These are phyloP conservation scores for Taeniopygia guttata DNA, from an alignment of 2,797 vertebrate genomes.

Conservation along the genomic window DNA sequence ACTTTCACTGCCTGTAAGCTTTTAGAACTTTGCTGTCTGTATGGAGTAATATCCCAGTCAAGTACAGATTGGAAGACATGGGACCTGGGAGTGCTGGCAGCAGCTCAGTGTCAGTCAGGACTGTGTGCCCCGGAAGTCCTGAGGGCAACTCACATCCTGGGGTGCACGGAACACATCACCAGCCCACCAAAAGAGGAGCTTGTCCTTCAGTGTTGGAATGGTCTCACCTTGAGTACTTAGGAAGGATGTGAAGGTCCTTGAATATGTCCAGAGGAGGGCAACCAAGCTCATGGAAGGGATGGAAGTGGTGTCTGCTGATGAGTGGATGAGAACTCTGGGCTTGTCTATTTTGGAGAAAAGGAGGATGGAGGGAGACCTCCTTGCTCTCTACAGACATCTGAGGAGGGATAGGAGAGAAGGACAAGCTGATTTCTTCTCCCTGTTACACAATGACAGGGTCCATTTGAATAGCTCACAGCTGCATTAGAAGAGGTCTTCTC, in stretches of 20 bases:
- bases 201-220: accelerated
- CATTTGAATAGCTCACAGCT: not conserved
- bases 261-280: not conserved
- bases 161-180: not conserved
- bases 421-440: not conserved
- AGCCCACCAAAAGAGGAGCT: not conserved
- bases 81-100: not conserved
- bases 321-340: not conserved
- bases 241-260: not conserved
- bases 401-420: not conserved
- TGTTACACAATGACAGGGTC: not conserved
- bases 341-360: not conserved
- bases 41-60: not conserved
- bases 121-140: not conserved
- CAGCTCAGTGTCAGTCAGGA: not conserved
- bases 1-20: not conserved
- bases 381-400: not conserved
- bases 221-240: not conserved
- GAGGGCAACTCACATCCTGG: accelerated
- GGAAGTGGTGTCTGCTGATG: not conserved
- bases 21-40: not conserved
- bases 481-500: accelerated
- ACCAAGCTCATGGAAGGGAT: not conserved
- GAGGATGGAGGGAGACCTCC: not conserved
- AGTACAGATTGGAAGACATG: not conserved